Evolutionary conservation across 2,113 vertebrate species (phyloP).

Genomic region (Menidia beryllina): DNA sequence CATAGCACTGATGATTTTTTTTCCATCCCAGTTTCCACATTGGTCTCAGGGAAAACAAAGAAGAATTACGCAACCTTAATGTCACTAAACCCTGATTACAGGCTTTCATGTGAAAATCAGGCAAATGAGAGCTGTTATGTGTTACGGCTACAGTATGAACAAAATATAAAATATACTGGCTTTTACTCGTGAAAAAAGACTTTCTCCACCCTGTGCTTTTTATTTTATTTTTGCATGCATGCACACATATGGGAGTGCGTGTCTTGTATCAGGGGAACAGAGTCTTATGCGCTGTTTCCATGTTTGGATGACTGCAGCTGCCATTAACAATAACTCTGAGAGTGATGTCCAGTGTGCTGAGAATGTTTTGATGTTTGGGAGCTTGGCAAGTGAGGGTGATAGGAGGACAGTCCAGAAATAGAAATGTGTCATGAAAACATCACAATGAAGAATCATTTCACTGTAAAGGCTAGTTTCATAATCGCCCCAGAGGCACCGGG

Average conservation of each 20-base stretch:
- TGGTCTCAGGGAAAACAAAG: conserved; percentile 62
- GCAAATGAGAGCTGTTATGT: conserved; percentile 10
- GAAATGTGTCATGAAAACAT: conserved; percentile 73
- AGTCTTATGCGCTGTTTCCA: conserved; percentile 37
- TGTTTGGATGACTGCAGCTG: conserved; percentile 66
- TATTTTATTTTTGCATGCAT: not conserved
- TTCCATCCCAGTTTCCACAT: conserved; percentile 60
- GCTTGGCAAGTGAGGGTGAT: conserved; percentile 45
- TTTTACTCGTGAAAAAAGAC: not conserved
- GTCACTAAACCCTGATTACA: conserved; percentile 67
- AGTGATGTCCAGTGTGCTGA: conserved; percentile 54
- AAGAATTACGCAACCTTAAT: conserved; percentile 64
- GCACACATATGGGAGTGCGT: conserved; percentile 14
- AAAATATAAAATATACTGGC: not conserved
- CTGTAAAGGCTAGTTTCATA: conserved; percentile 72
- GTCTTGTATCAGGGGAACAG: conserved; percentile 13
- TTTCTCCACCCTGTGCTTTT: not conserved
- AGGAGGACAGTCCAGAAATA: conserved; percentile 70
- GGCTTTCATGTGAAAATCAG: conserved; percentile 45
- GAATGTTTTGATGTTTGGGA: conserved; percentile 65
- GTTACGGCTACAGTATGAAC: conserved; percentile 3
- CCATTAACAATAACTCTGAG: conserved; percentile 50
- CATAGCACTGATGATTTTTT: conserved; percentile 61
- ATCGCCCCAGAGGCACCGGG: conserved; percentile 63
- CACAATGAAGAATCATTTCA: conserved; percentile 63